Base-by-base conservation (phyloP, 2,888 invertebrate species). In the Epistrophella euchroma region DNA sequence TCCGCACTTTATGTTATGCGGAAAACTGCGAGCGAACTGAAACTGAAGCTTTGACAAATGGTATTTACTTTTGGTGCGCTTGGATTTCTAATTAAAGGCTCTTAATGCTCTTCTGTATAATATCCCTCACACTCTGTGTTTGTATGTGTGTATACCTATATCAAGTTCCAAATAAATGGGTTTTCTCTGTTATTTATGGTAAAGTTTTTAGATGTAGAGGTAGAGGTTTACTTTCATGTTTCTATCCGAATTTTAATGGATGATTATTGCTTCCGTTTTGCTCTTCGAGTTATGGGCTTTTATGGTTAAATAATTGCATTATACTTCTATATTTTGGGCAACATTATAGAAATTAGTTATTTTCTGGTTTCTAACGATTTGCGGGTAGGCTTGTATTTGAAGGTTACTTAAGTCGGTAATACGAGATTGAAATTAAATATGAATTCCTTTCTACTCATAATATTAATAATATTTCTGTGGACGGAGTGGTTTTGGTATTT, bases 221-320 rank as follows among this genome's bases (percentile, higher is more conserved):
- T 25, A 17, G 25, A 19, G 37, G 40, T 50, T 62, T 56, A 45
- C 6, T 52, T 68, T 37, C 35, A 60, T 60, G 60, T 68, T 47
- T 47, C 35, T 64, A 40, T 32, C 22, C 19, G 13, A 47, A 66
- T 47, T 72, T 37, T 80, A 75, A 84, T 80, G 80, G 80, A 84
- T 80, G 70, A 71, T 84, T 80, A 84, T 84, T 71, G 84, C 64
- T 71, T 83, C 73, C 79, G 83, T 56, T 79, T 83, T 55, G n/a
- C 19, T 64, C 19, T 64, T 66, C n/a, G 25, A 68, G 37, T 71
- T 56, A 60, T 80, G 50, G 43, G 56, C 47, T 55, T 84, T 75
- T 58, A 58, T 75, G 58, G 80, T 40, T 60, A 37, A 64, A 64
- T 75, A 73, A 78, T 83, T 72, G 68, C 52, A 72, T 45, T 62